These are phyloP conservation scores for Parnassius smintheus DNA, from an alignment of 2,888 invertebrate species.

Conservation along the genomic window DNA sequence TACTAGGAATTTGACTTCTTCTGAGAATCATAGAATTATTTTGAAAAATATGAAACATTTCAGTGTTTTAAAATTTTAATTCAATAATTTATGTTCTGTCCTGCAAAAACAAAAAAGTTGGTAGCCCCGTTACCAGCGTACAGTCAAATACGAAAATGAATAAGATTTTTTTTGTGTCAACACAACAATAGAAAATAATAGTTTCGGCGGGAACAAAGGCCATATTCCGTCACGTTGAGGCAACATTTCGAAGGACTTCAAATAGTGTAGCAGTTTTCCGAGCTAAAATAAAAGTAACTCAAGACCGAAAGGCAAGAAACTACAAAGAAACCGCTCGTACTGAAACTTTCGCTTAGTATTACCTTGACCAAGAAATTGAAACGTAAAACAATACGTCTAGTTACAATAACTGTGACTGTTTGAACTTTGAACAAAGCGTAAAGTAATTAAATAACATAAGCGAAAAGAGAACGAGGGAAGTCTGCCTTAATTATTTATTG, in stretches of 20 bases:
- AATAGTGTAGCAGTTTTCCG: slow-evolving; percentile 17
- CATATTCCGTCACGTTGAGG: slow-evolving; percentile 3
- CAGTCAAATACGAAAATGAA: slow-evolving; percentile 24
- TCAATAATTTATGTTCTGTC: neutral
- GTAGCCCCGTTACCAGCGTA: neutral
- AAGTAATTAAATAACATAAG: too few species aligned
- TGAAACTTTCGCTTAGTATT: slow-evolving; percentile 5
- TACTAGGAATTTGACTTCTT: too few species aligned
- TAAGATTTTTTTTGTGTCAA: slow-evolving; percentile 17
- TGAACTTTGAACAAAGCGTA: neutral
- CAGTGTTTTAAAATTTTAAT: too few species aligned
- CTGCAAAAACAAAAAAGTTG: neutral
- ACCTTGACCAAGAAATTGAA: slow-evolving; percentile 2
- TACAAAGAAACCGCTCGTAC: neutral
- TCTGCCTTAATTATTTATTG: too few species aligned
- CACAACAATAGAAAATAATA: slow-evolving; percentile 22
- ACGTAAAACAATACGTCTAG: neutral
- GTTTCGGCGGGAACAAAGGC: slow-evolving; percentile 19
- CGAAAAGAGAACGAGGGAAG: too few species aligned
- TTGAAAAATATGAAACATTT: too few species aligned
- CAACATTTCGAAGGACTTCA: slow-evolving; percentile 12
- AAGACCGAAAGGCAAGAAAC: slow-evolving; percentile 2
- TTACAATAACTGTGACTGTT: neutral
- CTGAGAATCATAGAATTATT: too few species aligned
- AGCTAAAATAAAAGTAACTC: slow-evolving; percentile 11